Conservation (phyloP, 2,888 invertebrate genomes). For the Oligia strigilis region DNA sequence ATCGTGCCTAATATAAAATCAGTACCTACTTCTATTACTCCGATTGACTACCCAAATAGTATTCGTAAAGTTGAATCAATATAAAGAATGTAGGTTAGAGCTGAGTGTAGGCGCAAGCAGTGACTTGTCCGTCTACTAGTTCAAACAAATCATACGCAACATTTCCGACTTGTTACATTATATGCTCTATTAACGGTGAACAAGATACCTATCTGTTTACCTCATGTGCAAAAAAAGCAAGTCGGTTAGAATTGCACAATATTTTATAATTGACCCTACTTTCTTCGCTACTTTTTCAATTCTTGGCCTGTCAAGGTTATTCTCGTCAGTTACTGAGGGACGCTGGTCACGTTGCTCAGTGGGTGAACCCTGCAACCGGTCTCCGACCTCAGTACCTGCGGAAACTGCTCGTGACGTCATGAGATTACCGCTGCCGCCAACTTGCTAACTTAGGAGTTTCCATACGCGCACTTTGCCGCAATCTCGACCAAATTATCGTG, state of each 20-base stretch:
- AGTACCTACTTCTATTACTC: neutral
- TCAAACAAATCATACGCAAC: conserved; percentile 51
- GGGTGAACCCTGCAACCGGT: conserved; percentile 48
- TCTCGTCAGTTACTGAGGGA: neutral
- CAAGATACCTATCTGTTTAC: conserved; percentile 32
- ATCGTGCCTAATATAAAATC: neutral
- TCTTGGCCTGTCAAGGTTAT: conserved; percentile 21
- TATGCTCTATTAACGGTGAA: conserved; percentile 5
- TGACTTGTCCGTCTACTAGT: conserved; percentile 3
- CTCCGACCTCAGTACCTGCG: conserved; percentile 46
- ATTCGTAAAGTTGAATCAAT: conserved; percentile 21
- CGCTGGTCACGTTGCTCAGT: conserved; percentile 13
- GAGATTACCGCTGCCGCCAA: conserved; percentile 35
- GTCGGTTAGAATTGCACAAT: conserved; percentile 50
- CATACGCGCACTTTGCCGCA: conserved; percentile 36
- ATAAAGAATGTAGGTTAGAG: conserved; percentile 42
- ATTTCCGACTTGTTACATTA: conserved; percentile 46
- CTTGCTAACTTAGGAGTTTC: conserved; percentile 47
- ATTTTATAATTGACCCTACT: conserved; percentile 52
- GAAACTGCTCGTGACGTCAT: conserved; percentile 61
- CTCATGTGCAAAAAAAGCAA: conserved; percentile 8
- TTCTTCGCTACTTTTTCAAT: conserved; percentile 32
- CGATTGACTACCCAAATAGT: conserved; percentile 21
- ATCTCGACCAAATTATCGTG: conserved; percentile 10
- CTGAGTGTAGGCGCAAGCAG: conserved; percentile 39